A percentile compares a stretch with the other conserved stretches of the same genome.
phyloP scores from a whole-genome alignment of 1,140 invertebrate genomes.

The Leptonema lineaticorne region DNA sequence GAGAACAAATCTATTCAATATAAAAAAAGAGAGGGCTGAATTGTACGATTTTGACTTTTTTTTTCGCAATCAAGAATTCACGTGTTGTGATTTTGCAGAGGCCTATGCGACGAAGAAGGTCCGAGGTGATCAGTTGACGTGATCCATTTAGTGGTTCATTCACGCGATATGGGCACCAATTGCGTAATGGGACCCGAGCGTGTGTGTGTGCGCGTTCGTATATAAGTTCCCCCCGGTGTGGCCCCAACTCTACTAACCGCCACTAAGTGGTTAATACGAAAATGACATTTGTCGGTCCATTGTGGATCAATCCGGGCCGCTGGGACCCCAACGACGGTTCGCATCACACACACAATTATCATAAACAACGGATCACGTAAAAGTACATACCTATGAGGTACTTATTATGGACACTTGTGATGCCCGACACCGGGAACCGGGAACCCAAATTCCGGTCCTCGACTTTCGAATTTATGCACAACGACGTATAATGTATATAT shows the following conservation, averaged over 20 bases:
- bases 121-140: not conserved
- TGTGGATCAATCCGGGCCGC: constrained; percentile 34
- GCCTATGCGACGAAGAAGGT: not conserved
- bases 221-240: too few relatives aligned
- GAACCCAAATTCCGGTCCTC: too few relatives aligned
- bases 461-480: too few relatives aligned
- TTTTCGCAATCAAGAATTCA: too few relatives aligned
- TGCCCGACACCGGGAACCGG: not conserved
- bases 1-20: too few relatives aligned
- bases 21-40: too few relatives aligned
- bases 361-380: constrained; percentile 38
- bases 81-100: not conserved
- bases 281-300: constrained; percentile 41
- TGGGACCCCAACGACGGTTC: constrained; percentile 25
- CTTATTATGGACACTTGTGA: not conserved
- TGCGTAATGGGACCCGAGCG: constrained; percentile 35
- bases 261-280: constrained; percentile 41
- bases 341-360: constrained; percentile 36
- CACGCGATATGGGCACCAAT: constrained; percentile 31
- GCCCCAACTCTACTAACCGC: constrained; percentile 3
- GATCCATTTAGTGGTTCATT: constrained; percentile 30
- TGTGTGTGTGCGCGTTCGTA: not conserved
- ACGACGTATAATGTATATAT: too few relatives aligned
- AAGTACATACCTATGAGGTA: constrained; percentile 35
- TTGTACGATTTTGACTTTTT: too few relatives aligned